phyloP scores from a whole-genome alignment of 2,797 vertebrate genomes.

The Pseudocheirus occidentalis region DNA sequence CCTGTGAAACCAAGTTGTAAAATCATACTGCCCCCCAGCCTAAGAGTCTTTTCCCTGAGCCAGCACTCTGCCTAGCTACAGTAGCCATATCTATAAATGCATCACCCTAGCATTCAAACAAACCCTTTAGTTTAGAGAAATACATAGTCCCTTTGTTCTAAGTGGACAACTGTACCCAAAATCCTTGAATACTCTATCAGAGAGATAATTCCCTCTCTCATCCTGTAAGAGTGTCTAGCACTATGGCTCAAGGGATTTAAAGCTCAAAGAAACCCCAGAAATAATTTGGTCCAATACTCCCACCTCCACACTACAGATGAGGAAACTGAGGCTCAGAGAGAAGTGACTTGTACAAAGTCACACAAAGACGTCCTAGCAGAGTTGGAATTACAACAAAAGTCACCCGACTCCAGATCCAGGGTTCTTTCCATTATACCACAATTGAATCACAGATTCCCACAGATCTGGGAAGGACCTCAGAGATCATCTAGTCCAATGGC shows the following conservation, averaged over 20 bases:
- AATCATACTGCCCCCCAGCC: too few relatives aligned
- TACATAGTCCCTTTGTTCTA: too few relatives aligned
- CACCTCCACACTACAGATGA: neutral
- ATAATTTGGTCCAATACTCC: neutral
- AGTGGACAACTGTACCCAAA: too few relatives aligned
- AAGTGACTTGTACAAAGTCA: conserved; percentile 50
- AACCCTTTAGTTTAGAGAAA: too few relatives aligned
- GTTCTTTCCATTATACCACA: neutral
- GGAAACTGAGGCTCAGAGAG: conserved; percentile 44
- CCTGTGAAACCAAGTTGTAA: too few relatives aligned
- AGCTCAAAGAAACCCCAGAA: neutral
- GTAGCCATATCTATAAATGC: too few relatives aligned
- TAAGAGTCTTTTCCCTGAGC: too few relatives aligned
- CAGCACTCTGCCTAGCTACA: too few relatives aligned
- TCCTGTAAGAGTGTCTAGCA: neutral
- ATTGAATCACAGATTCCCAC: neutral
- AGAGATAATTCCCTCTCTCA: too few relatives aligned
- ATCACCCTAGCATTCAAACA: too few relatives aligned
- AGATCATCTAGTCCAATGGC: neutral
- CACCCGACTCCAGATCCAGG: neutral
- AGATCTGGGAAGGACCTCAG: neutral
- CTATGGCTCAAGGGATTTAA: too few relatives aligned
- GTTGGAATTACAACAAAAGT: conserved; percentile 55
- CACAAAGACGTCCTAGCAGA: conserved; percentile 33
- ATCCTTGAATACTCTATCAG: too few relatives aligned